phyloP scores from a whole-genome alignment of 2,888 invertebrate species.

The Ptilodon capucinus region DNA sequence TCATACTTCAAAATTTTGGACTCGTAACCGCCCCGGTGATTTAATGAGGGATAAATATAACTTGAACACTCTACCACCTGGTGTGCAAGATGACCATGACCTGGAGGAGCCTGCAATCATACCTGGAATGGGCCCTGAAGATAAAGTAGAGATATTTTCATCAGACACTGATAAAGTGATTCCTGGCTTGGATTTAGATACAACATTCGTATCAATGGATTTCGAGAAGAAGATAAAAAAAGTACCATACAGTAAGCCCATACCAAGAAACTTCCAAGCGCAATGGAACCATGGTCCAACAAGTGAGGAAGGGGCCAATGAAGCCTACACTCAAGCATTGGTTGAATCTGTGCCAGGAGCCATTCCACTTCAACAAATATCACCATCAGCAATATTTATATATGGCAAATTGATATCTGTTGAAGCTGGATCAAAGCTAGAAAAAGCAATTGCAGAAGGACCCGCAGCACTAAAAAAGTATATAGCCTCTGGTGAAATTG shows the following conservation, averaged over 20 bases:
- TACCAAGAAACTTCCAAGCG: slow-evolving; percentile 98
- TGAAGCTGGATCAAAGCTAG: slow-evolving; percentile 89
- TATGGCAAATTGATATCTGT: slow-evolving; percentile 92
- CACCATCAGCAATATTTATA: slow-evolving; percentile 90
- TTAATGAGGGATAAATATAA: slow-evolving; percentile 99
- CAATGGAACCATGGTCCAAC: slow-evolving; percentile 94
- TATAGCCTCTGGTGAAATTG: slow-evolving; percentile 91
- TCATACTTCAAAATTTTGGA: slow-evolving; percentile 99
- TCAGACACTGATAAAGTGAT: slow-evolving; percentile 85
- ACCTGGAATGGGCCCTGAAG: slow-evolving; percentile 99
- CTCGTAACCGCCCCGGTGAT: slow-evolving; percentile 98
- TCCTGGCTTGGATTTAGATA: slow-evolving; percentile 93
- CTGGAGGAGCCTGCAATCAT: slow-evolving; percentile 91
- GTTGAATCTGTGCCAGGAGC: slow-evolving; percentile 90
- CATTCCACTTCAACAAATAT: slow-evolving; percentile 88
- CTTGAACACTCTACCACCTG: slow-evolving; percentile 94
- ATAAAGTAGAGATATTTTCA: slow-evolving; percentile 90
- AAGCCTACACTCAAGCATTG: slow-evolving; percentile 87
- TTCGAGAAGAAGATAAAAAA: slow-evolving; percentile 90
- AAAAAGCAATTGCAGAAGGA: slow-evolving; percentile 89
- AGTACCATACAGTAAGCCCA: slow-evolving; percentile 97
- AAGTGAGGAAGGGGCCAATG: slow-evolving; percentile 76
- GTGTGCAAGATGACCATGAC: slow-evolving; percentile 81
- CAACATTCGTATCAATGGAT: slow-evolving; percentile 84
- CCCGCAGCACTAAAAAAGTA: slow-evolving; percentile 89